A percentile compares a stretch with the other conserved stretches of the same genome.
phyloP scores from a whole-genome alignment of 2,113 vertebrate genomes.

The Athene cunicularia region DNA sequence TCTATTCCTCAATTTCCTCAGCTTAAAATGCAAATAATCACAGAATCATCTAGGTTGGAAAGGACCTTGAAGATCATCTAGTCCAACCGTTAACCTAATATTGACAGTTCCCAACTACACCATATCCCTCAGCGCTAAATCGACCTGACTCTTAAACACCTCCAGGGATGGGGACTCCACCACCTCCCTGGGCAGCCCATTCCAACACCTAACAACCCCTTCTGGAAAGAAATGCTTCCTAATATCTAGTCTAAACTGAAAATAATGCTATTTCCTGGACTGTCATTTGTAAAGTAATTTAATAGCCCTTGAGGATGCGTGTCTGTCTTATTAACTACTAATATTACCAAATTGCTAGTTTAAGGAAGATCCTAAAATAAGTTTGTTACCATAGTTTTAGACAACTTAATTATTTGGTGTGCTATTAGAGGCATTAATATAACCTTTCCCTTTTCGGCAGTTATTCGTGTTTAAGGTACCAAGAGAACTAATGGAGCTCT shows the following conservation, averaged over 20 bases:
- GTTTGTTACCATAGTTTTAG: background rate
- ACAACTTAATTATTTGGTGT: background rate
- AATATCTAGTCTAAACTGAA: background rate
- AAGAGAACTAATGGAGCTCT: background rate
- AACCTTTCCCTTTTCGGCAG: background rate
- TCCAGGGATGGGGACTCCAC: no score
- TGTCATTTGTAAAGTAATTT: background rate
- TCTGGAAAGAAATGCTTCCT: no score
- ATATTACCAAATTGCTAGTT: background rate
- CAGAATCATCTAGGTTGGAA: no score
- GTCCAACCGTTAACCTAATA: no score
- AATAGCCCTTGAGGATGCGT: background rate
- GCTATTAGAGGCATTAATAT: background rate
- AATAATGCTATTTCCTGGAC: background rate
- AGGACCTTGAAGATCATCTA: no score
- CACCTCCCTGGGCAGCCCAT: no score
- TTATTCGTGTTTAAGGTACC: background rate
- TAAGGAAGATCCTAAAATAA: background rate
- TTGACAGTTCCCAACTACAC: no score
- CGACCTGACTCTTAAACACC: no score
- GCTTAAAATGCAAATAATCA: conserved; percentile 17
- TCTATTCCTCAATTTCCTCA: background rate
- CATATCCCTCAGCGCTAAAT: no score
- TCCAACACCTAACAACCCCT: no score
- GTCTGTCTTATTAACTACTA: background rate